Evolutionary conservation across 2,888 invertebrate species (phyloP).

Genomic region (Dryomyza anilis): DNA sequence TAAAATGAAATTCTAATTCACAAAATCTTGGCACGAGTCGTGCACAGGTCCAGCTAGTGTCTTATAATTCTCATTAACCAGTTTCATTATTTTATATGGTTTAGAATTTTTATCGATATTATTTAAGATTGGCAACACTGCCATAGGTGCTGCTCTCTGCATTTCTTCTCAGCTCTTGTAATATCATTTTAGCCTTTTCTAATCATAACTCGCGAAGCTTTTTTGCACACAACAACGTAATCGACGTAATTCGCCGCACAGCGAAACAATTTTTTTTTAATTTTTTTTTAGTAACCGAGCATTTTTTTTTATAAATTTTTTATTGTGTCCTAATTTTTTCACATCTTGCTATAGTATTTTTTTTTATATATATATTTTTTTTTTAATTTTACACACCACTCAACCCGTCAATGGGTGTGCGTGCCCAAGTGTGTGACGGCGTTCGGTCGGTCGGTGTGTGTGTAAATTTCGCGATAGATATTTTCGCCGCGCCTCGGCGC

Average conservation of each 20-base stretch:
- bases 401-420: too few species aligned
- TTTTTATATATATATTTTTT: background rate
- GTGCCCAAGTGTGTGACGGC: background rate
- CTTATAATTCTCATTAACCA: too few species aligned
- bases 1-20: too few species aligned
- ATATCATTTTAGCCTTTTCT: too few species aligned
- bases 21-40: too few species aligned
- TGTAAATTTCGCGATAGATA: constrained; percentile 15
- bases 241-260: background rate
- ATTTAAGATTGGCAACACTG: background rate
- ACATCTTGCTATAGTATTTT: background rate
- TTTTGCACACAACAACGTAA: constrained; percentile 6
- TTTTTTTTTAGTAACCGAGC: background rate
- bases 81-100: too few species aligned
- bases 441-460: constrained; percentile 1
- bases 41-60: too few species aligned
- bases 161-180: too few species aligned
- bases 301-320: background rate
- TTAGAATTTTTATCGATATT: too few species aligned
- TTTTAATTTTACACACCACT: too few species aligned
- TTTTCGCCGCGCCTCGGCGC: constrained; percentile 25
- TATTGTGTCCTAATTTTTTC: constrained; percentile 13
- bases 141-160: background rate
- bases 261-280: background rate
- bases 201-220: background rate